Evolutionary conservation across 1,140 invertebrate genomes (phyloP).

Genomic region (Psilanteris sp.): DNA sequence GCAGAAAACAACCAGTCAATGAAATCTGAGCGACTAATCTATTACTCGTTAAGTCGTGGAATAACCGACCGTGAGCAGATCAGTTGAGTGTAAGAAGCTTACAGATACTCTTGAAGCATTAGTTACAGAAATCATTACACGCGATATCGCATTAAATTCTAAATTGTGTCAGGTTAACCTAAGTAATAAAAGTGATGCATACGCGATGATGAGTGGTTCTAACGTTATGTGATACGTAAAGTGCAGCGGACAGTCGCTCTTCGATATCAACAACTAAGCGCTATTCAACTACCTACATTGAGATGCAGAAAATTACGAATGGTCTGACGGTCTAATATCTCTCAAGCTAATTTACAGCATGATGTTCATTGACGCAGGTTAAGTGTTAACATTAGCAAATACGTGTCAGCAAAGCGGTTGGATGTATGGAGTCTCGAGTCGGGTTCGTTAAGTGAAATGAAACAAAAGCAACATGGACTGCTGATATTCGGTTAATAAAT

Average conservation of each 20-base stretch:
- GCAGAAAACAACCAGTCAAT: background rate
- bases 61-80: constrained; percentile 9
- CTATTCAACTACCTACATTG: constrained; percentile 41
- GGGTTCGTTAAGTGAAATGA: constrained; percentile 10
- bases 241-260: constrained; percentile 30
- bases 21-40: constrained; percentile 28
- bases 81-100: constrained; percentile 33
- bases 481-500: constrained; percentile 1
- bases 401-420: constrained; percentile 30
- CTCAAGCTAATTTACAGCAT: constrained; percentile 19
- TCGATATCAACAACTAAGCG: constrained; percentile 33
- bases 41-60: constrained; percentile 15
- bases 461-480: constrained; percentile 9
- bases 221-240: constrained; percentile 21
- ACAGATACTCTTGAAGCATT: constrained; percentile 22
- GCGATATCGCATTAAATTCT: constrained; percentile 44
- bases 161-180: constrained; percentile 49
- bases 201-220: constrained; percentile 34
- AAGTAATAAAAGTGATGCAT: constrained; percentile 45
- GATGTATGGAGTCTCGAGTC: background rate
- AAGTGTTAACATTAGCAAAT: constrained; percentile 44
- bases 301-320: constrained; percentile 42
- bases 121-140: constrained; percentile 39
- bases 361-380: constrained; percentile 12
- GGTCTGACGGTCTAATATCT: constrained; percentile 40